phyloP scores from a whole-genome alignment of 2,797 vertebrate genomes.

The Trachops cirrhosus region DNA sequence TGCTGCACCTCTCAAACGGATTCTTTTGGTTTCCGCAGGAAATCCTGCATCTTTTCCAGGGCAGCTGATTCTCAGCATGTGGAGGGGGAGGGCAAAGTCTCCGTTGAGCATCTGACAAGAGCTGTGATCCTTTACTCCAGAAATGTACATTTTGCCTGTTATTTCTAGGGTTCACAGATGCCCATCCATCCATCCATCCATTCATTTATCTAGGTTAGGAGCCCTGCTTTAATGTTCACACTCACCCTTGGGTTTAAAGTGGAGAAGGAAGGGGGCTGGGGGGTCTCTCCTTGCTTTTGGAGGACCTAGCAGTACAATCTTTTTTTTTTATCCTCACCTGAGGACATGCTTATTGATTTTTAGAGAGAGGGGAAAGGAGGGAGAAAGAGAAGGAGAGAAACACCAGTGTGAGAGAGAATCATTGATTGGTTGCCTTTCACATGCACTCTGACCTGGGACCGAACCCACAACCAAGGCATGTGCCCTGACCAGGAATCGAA shows the following conservation, averaged over 20 bases:
- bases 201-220: neutral
- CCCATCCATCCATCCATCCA: neutral
- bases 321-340: neutral
- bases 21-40: neutral
- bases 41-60: constrained; percentile 10
- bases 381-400: no score
- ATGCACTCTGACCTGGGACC: no score
- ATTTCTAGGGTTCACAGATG: neutral
- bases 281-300: neutral
- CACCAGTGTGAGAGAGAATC: no score
- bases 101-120: neutral
- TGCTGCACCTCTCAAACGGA: neutral
- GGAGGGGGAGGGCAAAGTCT: neutral
- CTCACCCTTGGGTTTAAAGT: neutral
- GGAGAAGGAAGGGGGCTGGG: neutral
- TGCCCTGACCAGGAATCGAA: no score
- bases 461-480: no score
- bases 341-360: no score
- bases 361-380: no score
- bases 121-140: neutral
- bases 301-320: neutral
- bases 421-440: no score
- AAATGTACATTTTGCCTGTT: neutral
- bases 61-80: neutral
- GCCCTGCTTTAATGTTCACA: neutral